Evolutionary conservation across 2,888 invertebrate species (phyloP), one percentile per base, ranked within the genome.

Genomic region (Homarus gammarus): DNA sequence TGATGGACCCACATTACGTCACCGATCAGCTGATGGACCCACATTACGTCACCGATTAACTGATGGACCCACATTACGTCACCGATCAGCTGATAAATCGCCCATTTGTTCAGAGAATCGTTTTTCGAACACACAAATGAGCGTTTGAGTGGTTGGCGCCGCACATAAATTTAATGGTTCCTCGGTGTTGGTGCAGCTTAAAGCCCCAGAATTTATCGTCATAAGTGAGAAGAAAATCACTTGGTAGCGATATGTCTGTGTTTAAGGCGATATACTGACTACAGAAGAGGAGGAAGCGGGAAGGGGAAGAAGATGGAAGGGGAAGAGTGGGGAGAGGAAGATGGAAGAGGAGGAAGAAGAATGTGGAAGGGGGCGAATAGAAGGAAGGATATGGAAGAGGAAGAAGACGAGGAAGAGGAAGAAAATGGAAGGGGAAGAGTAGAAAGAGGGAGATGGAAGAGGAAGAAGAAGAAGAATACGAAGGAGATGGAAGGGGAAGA

Each of bases 41-140:
- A 3, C 56, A 56, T 56, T 56, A 56, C 56, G 56, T 18, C 56
- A 56, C 56, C 18, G 18, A 56, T 56, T 22, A 56, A 22, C 56
- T 56, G 56, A 56, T 56, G 18, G 18, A 0, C 56, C 18, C 18
- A 15, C 56, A 56, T 56, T 56, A 75, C 75, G 75, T 75, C 75
- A 75, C 75, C 27, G 75, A 75, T 44, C 75, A 75, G 75, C 75
- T 75, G 75, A 49, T 40, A 75, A 75, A 75, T 27, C 3, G 44
- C 44, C 49, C 75, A 75, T 75, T 75, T 75, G 75, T 75, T 44
- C 75, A 40, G 27, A 44, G 31, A 75, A 75, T 75, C 44, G 75
- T 75, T 75, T 75, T 75, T 75, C 15, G 75, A 75, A 56, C 56
- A 56, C 56, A 56, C 18, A 56, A 56, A 56, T 56, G 56, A 56